These are phyloP conservation scores for Hydrocynus forskahlii DNA, from an alignment of 2,797 vertebrate genomes.

Conservation along the genomic window DNA sequence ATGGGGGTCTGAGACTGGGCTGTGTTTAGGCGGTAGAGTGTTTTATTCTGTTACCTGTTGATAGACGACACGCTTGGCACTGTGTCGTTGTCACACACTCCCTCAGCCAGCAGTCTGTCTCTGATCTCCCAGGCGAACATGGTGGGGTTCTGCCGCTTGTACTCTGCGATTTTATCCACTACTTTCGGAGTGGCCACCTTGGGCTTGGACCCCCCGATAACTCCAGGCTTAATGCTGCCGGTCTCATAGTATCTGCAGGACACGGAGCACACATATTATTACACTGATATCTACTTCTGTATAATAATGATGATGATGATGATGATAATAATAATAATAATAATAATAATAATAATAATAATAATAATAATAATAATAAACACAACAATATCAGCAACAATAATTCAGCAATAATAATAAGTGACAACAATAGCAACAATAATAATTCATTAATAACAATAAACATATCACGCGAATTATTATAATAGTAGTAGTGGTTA, in stretches of 20 bases:
- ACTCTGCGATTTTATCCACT: slow-evolving; percentile 92
- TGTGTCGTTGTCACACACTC: slow-evolving; percentile 88
- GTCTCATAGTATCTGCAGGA: slow-evolving; percentile 89
- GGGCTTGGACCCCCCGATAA: slow-evolving; percentile 91
- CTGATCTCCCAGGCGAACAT: slow-evolving; percentile 96
- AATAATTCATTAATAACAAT: neutral
- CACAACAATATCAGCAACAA: no score
- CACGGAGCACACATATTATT: slow-evolving; percentile 46
- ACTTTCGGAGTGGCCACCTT: slow-evolving; percentile 93
- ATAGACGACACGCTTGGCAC: slow-evolving; percentile 94
- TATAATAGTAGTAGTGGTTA: no score
- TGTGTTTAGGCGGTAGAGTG: no score
- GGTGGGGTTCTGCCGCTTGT: slow-evolving; percentile 92
- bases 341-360: no score
- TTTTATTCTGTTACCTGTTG: slow-evolving; percentile 80
- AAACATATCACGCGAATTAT: neutral
- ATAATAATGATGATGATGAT: no score
- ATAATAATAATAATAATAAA: no score
- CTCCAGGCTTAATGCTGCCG: slow-evolving; percentile 91
- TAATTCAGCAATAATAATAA: no score
- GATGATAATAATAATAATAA: no score
- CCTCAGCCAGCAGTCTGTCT: slow-evolving; percentile 87
- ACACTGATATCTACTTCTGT: neutral
- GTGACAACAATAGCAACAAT: no score
- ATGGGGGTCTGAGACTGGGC: no score